Conservation (phyloP, 1,140 invertebrate species). For the Brachionus rotundiformis region DNA sequence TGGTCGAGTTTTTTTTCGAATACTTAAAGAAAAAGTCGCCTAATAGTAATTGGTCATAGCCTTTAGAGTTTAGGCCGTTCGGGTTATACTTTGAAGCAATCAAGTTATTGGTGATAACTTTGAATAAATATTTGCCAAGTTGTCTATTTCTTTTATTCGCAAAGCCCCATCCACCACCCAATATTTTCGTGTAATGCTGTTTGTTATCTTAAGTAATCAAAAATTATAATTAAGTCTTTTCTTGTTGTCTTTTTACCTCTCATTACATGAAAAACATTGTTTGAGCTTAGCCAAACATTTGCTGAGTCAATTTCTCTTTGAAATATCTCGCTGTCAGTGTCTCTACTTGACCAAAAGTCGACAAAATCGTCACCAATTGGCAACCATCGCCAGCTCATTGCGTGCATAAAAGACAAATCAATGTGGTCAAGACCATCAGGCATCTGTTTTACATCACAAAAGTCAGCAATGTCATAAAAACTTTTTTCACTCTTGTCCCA, state of each 20-base stretch:
- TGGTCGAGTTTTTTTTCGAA: neutral
- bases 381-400: conserved; percentile 43
- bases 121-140: neutral
- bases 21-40: neutral
- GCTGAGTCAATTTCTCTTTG: conserved; percentile 43
- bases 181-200: neutral
- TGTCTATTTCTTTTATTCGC: neutral
- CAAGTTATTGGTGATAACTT: neutral
- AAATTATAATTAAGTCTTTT: neutral
- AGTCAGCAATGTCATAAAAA: conserved; percentile 35
- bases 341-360: conserved; percentile 21
- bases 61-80: neutral
- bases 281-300: conserved; percentile 28
- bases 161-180: conserved; percentile 42
- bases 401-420: conserved; percentile 15
- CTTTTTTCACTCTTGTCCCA: neutral
- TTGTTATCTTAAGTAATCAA: neutral
- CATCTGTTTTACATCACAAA: conserved; percentile 45
- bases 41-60: conserved; percentile 18
- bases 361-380: conserved; percentile 39
- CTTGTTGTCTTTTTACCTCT: neutral
- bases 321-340: neutral
- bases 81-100: neutral
- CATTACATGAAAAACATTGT: conserved; percentile 31
- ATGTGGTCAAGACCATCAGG: neutral